Conservation (phyloP, 2,888 invertebrate genomes). For the Lepidocyrtoides sp. region DNA sequence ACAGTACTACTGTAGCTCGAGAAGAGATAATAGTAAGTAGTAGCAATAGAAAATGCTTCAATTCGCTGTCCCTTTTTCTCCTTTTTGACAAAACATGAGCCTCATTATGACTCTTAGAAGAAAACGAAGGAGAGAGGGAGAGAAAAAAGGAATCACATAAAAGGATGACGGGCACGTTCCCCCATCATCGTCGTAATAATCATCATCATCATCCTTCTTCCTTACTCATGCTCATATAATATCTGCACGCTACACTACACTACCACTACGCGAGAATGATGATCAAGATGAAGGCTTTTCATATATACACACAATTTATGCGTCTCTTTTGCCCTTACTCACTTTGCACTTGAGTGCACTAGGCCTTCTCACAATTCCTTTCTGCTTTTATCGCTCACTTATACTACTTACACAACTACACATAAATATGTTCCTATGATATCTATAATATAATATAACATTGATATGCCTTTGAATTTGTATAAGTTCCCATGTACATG, state of each 20-base stretch:
- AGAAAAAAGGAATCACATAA: slow-evolving; percentile 75
- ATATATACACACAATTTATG: slow-evolving; percentile 54
- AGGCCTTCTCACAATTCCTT: slow-evolving; percentile 61
- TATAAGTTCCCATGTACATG: background rate
- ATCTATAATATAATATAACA: no score
- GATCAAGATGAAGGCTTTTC: slow-evolving; percentile 66
- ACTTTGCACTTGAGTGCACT: slow-evolving; percentile 77
- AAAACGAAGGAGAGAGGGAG: slow-evolving; percentile 24
- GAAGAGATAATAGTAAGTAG: background rate
- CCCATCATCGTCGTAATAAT: slow-evolving; percentile 64
- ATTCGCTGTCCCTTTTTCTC: slow-evolving; percentile 69
- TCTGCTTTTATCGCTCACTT: slow-evolving; percentile 43
- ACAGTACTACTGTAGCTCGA: background rate
- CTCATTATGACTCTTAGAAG: slow-evolving; percentile 71
- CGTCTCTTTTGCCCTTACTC: slow-evolving; percentile 71
- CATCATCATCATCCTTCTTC: slow-evolving; percentile 35
- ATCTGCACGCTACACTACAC: slow-evolving; percentile 54
- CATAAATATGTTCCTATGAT: background rate
- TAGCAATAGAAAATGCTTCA: slow-evolving; percentile 26
- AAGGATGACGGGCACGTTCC: slow-evolving; percentile 83
- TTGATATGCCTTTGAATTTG: slow-evolving; percentile 6
- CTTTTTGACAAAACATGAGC: slow-evolving; percentile 78
- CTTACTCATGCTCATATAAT: slow-evolving; percentile 39
- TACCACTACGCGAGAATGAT: slow-evolving; percentile 3
- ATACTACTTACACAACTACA: background rate